Percentiles rank a stretch among this genome's conserved stretches.
Conservation (phyloP, 2,797 vertebrate genomes). For the Okamejei kenojei region DNA sequence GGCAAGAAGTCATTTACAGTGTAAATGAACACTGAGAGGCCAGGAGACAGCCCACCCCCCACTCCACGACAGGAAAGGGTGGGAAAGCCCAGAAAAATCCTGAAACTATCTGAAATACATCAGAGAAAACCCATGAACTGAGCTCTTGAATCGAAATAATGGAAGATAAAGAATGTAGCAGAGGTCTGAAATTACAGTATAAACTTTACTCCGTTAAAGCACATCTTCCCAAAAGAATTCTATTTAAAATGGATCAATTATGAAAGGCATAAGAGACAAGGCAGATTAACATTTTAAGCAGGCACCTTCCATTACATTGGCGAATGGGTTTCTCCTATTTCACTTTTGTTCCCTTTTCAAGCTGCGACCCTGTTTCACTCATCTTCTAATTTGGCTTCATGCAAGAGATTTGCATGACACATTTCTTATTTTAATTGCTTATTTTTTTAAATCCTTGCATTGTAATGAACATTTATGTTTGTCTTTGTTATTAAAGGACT, state of each 20-base stretch:
- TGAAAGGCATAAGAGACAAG: not conserved
- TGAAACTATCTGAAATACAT: not conserved
- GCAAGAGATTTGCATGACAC: not conserved
- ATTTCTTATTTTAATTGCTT: constrained; percentile 8
- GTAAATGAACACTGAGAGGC: not conserved
- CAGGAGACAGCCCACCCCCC: not conserved
- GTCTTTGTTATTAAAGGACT: not conserved
- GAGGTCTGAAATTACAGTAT: not conserved
- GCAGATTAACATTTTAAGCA: not conserved
- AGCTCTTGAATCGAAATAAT: not conserved
- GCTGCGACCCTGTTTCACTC: not conserved
- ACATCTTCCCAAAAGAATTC: not conserved
- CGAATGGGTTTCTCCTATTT: not conserved
- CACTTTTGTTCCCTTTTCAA: not conserved
- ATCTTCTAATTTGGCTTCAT: not conserved
- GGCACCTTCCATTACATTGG: not conserved
- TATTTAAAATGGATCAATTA: not conserved
- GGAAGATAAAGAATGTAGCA: not conserved
- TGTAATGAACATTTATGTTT: constrained; percentile 8
- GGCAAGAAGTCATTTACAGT: too few species aligned
- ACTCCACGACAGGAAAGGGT: not conserved
- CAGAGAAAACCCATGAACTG: not conserved
- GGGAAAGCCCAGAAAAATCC: not conserved
- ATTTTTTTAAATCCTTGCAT: not conserved
- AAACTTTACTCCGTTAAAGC: not conserved